Base-by-base conservation (phyloP, 1,140 invertebrate genomes). In the Radopholus similis region DNA sequence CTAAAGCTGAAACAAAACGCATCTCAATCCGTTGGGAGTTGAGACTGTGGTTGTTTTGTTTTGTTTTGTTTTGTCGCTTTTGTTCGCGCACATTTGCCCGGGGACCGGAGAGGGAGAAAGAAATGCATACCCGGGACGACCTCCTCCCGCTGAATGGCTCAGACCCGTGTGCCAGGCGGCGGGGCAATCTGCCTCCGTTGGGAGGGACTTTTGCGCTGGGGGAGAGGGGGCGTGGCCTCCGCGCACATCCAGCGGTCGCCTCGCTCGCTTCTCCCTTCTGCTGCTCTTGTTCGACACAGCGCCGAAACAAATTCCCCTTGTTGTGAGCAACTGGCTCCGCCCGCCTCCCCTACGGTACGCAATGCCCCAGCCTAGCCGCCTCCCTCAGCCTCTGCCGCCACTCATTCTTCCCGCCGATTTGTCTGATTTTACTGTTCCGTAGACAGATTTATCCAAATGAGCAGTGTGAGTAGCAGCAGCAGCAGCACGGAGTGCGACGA, bases 271-370 rank as follows among this genome's bases (percentile, higher is more conserved):
- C 5, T 21, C 21, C 21, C 35, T 47, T 35, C 23, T 32, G 13
- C 38, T 35, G n/a, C 56, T 35, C 32, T n/a, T 40, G 56, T 37
- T 35, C 35, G 40, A 35, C 35, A 40, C 28, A 28, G 13, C 56
- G 15, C 35, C 40, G 18, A n/a, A n/a, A 58, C 40, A 59, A 59
- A 59, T 51, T 51, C 47, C 21, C 47, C n/a, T n/a, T n/a, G n/a
- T 23, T 28, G 47, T 51, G 47, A 51, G n/a, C n/a, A 51, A 51
- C 30, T 51, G 47, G 47, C 47, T 51, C 47, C 47, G 47, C 47
- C 47, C 47, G 6, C 47, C 47, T 28, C 18, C 47, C 47, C 18
- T 37, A 58, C 23, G 56, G 35, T 58, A 40, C 40, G 18, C 11
- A 4, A 26, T 15, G 18, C 40, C 32, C 40, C 26, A 28, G 28